Evolutionary conservation across 2,797 vertebrate species (phyloP), one percentile per base, ranked within the genome.

Genomic region (Heliangelus exortis): DNA sequence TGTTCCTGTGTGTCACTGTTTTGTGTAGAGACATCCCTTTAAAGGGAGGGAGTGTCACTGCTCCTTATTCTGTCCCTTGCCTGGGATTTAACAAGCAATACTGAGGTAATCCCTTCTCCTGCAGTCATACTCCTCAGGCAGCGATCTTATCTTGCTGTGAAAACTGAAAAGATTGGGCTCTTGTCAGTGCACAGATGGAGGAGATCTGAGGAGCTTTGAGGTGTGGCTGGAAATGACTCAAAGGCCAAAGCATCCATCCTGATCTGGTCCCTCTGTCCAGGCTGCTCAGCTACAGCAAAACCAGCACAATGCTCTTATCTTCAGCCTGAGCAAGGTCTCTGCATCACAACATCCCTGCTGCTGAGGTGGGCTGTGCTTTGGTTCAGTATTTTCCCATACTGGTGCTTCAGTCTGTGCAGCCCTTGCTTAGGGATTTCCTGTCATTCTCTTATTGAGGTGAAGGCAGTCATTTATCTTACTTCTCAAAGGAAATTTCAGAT

Each of bases 61-160:
- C 45, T 81, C 58, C 73, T 48, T 23, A 2, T 74, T 54, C 67
- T 43, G 68, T 91, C 74, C 83, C 54, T 82, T 22, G 5, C 26
- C 67, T 26, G 71, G 77, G 83, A 80, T 93, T 95, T 90, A 92
- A 92, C 36, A 26, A 71, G 80, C 63, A 48, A 2, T 55, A 15
- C 74, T 79, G 69, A 91, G 67, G 83, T 88, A 88, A 84, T 90
- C 45, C 43, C 3, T 45, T 86, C 76, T 85, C n/a, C 2, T 14
- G 62, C 79, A 86, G 87, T 58, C 10, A 0, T 29, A 0, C 31
- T 92, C 81, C 84, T 90, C 72, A 39, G 92, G 82, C 91, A 66
- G 29, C 0, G 94, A 91, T 96, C 19, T 91, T 95, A 92, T 90
- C 95, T 82, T 36, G 59, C 71, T 73, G 79, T 48, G 55, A 86